A percentile compares a stretch with the other conserved stretches of the same genome.
These are phyloP conservation scores for Steinernema feltiae DNA, from an alignment of 1,140 invertebrate genomes.

Conservation along the genomic window DNA sequence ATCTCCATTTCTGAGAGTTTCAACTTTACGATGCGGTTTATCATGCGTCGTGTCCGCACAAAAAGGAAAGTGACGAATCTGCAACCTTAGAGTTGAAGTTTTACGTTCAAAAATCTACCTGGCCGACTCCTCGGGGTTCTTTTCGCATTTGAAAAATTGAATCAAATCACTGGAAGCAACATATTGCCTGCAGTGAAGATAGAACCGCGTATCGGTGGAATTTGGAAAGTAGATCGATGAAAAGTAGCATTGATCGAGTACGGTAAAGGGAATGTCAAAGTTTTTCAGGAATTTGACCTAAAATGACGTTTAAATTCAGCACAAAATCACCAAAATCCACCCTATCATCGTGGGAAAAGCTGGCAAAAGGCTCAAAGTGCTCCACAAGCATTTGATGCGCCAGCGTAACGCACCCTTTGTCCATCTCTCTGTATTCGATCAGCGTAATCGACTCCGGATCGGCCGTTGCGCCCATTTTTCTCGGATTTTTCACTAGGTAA, in stretches of 20 bases:
- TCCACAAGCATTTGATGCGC: slow-evolving; percentile 1
- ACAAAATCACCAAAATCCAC: not conserved
- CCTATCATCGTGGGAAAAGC: not conserved
- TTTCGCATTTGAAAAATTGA: slow-evolving; percentile 6
- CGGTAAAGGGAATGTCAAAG: not conserved
- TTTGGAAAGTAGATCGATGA: slow-evolving; percentile 1
- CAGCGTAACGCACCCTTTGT: not conserved
- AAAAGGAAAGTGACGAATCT: not conserved
- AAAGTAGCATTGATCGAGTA: not conserved
- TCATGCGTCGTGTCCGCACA: not conserved
- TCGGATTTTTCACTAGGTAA: not conserved
- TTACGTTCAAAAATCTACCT: not conserved
- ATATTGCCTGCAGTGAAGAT: not conserved
- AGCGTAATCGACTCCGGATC: not conserved
- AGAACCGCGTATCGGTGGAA: not conserved
- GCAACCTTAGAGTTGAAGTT: not conserved
- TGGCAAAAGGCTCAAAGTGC: not conserved
- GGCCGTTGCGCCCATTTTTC: not conserved
- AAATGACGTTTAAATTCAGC: not conserved
- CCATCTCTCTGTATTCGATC: not conserved
- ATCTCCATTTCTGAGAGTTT: not conserved
- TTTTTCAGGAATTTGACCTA: not conserved
- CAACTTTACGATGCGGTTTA: not conserved
- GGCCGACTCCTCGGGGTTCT: slow-evolving; percentile 21
- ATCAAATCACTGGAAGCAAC: not conserved